Evolutionary conservation across 2,888 invertebrate genomes (phyloP).

Genomic region (Phortica magna): DNA sequence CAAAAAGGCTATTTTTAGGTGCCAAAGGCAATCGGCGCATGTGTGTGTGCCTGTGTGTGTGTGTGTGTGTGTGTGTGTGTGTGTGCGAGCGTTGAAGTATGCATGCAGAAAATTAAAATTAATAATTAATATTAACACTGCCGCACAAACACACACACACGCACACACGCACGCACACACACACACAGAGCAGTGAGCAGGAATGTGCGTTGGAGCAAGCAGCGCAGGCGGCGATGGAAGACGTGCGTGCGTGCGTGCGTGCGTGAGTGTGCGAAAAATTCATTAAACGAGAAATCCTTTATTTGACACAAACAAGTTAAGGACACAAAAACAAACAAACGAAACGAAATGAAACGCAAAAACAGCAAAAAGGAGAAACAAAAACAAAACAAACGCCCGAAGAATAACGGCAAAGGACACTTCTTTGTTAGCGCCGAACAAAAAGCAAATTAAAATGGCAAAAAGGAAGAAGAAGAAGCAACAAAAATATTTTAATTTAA

Average conservation of each 20-base stretch:
- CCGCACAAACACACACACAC: constrained; percentile 39
- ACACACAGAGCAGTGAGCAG: constrained; percentile 18
- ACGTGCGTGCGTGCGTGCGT: background rate
- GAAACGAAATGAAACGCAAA: constrained; percentile 50
- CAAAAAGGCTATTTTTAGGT: background rate
- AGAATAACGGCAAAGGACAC: background rate
- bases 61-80: constrained; percentile 50
- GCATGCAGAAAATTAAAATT: constrained; percentile 76
- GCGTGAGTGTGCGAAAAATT: constrained; percentile 37
- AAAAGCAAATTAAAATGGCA: background rate
- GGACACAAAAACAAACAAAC: constrained; percentile 50
- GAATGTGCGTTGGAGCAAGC: background rate
- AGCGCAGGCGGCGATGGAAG: background rate
- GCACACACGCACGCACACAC: constrained; percentile 39
- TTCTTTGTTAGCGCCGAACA: background rate
- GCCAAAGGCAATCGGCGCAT: constrained; percentile 11
- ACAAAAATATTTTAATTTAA: background rate
- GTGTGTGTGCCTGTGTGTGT: constrained; percentile 42
- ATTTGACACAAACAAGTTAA: constrained; percentile 43
- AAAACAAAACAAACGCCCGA: background rate
- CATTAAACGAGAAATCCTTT: constrained; percentile 42
- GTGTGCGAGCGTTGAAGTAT: constrained; percentile 62
- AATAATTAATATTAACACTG: constrained; percentile 71
- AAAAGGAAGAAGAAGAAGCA: too few relatives aligned
- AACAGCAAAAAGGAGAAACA: background rate